Evolutionary conservation across 2,113 vertebrate species (phyloP), one percentile per base, ranked within the genome.

Genomic region (Pygoscelis adeliae): DNA sequence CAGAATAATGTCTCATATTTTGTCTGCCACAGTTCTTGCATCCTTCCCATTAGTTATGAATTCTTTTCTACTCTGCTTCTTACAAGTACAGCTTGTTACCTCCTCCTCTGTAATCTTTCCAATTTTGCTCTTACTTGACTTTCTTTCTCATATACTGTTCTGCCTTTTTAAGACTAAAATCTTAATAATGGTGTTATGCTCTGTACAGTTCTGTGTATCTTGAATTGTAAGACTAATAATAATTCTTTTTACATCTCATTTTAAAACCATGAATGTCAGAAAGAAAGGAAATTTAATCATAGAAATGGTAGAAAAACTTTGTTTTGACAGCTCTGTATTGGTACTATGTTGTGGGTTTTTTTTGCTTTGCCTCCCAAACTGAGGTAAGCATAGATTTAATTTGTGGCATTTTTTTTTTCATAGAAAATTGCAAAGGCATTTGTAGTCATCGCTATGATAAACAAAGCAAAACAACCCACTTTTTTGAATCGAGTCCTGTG

Each of bases 101-200:
- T 84, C 72, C 79, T 92, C 55, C 65, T 87, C 80, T 97, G 89
- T 90, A 76, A 85, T 90, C 78, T 77, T 87, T 87, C 76, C 69
- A 89, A 18, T 90, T 95, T 93, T 89, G 27, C 34, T 94, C 21
- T 73, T 65, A 18, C 49, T 91, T 93, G 38, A 89, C 62, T 93
- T 94, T 62, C 44, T 79, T 89, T 49, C 34, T 38, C 15, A 9
- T 86, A 12, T 59, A 32, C 58, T 80, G 15, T 63, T 87, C 62
- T 62, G 71, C 73, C 59, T 91, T 94, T 66, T 89, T 89, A 85
- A 91, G 29, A 46, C 36, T 76, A 74, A 89, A 91, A 52, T 79
- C 46, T 83, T 94, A 77, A 86, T 94, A 96, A 86, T 66, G 67
- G 23, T 91, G 63, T 89, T 95, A 44, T 20, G 27, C 40, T 90